A percentile compares a stretch with the other conserved stretches of the same genome.
These are phyloP conservation scores for Disparrhopalites patrizii DNA, from an alignment of 2,888 invertebrate species.

Conservation along the genomic window DNA sequence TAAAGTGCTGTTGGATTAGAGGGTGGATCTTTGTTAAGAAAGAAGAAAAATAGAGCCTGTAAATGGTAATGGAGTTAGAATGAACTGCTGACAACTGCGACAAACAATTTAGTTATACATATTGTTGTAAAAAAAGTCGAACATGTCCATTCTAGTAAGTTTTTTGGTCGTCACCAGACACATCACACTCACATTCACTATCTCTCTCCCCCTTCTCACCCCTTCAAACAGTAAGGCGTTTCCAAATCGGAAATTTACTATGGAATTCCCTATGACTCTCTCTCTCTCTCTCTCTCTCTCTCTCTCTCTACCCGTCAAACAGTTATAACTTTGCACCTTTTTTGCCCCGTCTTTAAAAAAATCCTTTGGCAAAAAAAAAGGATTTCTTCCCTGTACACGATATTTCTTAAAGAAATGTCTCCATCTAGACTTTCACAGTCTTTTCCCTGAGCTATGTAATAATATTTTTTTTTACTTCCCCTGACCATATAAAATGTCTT, in stretches of 20 bases:
- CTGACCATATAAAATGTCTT: too few relatives aligned
- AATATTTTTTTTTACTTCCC: too few relatives aligned
- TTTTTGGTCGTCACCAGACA: background rate
- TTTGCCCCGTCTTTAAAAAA: background rate
- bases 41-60: conserved; percentile 21
- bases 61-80: conserved; percentile 40
- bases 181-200: background rate
- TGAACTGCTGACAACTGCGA: conserved; percentile 45
- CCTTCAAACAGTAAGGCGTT: background rate
- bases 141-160: conserved; percentile 8
- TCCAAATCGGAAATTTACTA: conserved; percentile 3
- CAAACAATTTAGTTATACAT: conserved; percentile 16
- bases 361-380: too few relatives aligned
- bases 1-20: conserved; percentile 28
- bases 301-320: too few relatives aligned
- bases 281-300: too few relatives aligned
- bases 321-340: too few relatives aligned
- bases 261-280: background rate
- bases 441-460: too few relatives aligned
- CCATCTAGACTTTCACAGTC: too few relatives aligned
- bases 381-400: too few relatives aligned
- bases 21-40: conserved; percentile 21
- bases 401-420: too few relatives aligned
- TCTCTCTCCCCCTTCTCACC: background rate
- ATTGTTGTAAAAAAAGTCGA: conserved; percentile 10